A percentile compares a stretch with the other conserved stretches of the same genome.
phyloP scores from a whole-genome alignment of 1,140 invertebrate genomes.

The Thaumetopoea pityocampa region DNA sequence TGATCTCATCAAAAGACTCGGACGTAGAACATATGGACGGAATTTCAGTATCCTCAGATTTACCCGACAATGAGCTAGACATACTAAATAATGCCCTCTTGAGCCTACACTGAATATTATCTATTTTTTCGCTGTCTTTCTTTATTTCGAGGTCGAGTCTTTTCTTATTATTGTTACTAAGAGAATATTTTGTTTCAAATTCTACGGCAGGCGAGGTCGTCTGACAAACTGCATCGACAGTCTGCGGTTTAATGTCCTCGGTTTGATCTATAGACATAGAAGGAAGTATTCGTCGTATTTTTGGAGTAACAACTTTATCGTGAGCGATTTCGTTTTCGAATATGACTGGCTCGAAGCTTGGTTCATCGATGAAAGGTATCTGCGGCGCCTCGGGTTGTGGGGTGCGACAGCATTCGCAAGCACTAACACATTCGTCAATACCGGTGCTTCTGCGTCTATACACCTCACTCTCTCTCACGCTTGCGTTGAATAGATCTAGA shows the following conservation, averaged over 20 bases:
- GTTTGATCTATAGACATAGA: conserved; percentile 52
- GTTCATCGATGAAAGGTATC: conserved; percentile 73
- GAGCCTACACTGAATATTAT: conserved; percentile 48
- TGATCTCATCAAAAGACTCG: conserved; percentile 45
- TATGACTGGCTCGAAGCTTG: conserved; percentile 64
- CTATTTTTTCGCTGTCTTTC: conserved; percentile 41
- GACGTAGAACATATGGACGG: conserved; percentile 53
- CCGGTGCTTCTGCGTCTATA: conserved; percentile 51
- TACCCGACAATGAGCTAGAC: conserved; percentile 50
- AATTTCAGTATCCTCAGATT: conserved; percentile 54
- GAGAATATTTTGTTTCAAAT: conserved; percentile 21
- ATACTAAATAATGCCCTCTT: conserved; percentile 48
- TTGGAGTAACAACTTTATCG: conserved; percentile 48
- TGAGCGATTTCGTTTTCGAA: conserved; percentile 52
- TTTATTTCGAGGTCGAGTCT: conserved; percentile 47
- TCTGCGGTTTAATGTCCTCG: conserved; percentile 47
- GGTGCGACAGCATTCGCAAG: conserved; percentile 64
- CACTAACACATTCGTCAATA: conserved; percentile 57
- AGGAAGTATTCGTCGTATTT: conserved; percentile 58
- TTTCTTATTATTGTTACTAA: conserved; percentile 11
- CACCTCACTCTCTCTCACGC: conserved; percentile 35
- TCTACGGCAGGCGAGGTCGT: conserved; percentile 45
- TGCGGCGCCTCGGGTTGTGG: conserved; percentile 56
- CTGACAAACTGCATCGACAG: conserved; percentile 58
- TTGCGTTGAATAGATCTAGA: conserved; percentile 48